Percentiles rank a stretch among this genome's conserved stretches.
Conservation (phyloP, 2,113 vertebrate genomes). For the Cyphomyrus plagiostoma region DNA sequence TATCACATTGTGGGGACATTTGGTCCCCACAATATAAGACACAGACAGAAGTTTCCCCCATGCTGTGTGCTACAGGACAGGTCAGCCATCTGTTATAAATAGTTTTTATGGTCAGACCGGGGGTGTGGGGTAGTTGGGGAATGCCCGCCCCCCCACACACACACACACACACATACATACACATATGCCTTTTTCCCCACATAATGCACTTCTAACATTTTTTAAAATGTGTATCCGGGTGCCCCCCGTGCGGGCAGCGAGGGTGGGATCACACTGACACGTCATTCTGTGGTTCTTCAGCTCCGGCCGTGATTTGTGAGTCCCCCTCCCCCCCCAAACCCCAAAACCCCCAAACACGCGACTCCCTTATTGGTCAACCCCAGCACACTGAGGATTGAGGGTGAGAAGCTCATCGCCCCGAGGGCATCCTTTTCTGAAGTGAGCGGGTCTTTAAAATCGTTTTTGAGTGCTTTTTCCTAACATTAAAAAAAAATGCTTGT, state of each 20-base stretch:
- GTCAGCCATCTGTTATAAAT: slow-evolving; percentile 44
- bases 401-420: background rate
- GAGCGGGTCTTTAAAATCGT: background rate
- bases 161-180: background rate
- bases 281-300: background rate
- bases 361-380: background rate
- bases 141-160: slow-evolving; percentile 19
- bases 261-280: background rate
- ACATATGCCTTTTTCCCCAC: background rate
- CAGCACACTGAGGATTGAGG: background rate
- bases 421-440: no score
- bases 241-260: background rate
- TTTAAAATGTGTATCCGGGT: background rate
- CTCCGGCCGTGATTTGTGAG: background rate
- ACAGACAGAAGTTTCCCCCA: background rate
- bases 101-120: slow-evolving; percentile 43
- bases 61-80: background rate
- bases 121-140: slow-evolving; percentile 37
- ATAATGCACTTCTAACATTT: background rate
- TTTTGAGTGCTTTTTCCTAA: background rate
- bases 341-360: background rate
- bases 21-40: background rate
- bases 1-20: no score
- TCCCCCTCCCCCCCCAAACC: background rate
- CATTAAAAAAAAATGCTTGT: background rate